Conservation (phyloP, 2,113 vertebrate genomes). For the Dryoscopus gambensis region DNA sequence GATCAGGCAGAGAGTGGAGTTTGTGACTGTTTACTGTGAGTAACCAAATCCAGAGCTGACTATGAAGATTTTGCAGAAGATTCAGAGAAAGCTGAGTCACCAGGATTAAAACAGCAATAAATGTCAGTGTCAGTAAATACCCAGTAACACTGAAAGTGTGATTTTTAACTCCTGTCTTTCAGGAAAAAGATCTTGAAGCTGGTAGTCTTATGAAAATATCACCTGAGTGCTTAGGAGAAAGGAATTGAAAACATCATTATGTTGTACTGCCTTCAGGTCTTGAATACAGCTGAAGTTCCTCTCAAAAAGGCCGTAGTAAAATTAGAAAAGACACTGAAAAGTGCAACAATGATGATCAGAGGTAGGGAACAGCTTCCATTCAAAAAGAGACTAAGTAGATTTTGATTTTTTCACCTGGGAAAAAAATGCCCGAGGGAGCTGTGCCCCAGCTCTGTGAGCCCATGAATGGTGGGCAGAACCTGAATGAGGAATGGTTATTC, state of each 20-base stretch:
- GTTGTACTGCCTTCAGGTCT: neutral
- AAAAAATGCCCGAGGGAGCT: neutral
- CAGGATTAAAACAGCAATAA: neutral
- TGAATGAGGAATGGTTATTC: conserved; percentile 18
- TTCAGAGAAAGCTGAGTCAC: neutral
- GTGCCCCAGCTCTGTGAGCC: neutral
- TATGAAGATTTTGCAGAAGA: neutral
- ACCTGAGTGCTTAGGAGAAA: neutral
- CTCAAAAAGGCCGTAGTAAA: neutral
- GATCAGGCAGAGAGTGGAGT: neutral
- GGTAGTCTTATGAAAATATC: neutral
- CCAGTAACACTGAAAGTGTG: neutral
- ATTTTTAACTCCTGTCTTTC: neutral
- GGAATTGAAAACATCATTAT: neutral
- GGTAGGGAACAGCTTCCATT: neutral
- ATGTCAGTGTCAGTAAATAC: neutral
- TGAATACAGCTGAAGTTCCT: neutral
- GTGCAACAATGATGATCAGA: neutral
- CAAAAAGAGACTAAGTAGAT: neutral
- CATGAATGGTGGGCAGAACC: conserved; percentile 12
- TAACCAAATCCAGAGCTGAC: neutral
- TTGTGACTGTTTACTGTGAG: neutral
- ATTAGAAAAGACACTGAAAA: conserved; percentile 31
- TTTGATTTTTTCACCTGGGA: conserved; percentile 4
- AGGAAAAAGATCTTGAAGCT: neutral